Evolutionary conservation across 2,113 vertebrate genomes (phyloP).

Genomic region (Lontra canadensis): DNA sequence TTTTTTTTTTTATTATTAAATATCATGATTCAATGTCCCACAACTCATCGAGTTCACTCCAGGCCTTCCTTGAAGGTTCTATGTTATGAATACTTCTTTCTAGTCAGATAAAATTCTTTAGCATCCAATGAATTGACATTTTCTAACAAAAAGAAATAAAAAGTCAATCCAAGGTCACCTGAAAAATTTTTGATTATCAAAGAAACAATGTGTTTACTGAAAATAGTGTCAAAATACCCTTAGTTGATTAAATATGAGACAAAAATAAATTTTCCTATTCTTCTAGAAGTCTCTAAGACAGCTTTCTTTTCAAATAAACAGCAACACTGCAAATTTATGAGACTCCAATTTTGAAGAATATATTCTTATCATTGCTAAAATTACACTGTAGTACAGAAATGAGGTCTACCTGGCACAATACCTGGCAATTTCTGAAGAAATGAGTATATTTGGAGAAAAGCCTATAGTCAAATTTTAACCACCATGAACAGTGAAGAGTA

Average conservation of each 20-base stretch:
- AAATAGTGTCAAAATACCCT: constrained; percentile 37
- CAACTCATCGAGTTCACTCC: not conserved
- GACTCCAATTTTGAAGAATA: not conserved
- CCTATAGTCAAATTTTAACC: constrained; percentile 15
- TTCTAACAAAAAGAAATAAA: constrained; percentile 34
- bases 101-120: constrained; percentile 59
- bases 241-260: not conserved
- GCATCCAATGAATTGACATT: constrained; percentile 9
- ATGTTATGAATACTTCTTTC: constrained; percentile 41
- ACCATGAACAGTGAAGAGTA: constrained; percentile 11
- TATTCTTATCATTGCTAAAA: constrained; percentile 34
- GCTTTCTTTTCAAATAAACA: constrained; percentile 8
- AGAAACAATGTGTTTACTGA: constrained; percentile 33
- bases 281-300: constrained; percentile 13
- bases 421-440: constrained; percentile 9
- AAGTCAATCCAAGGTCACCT: constrained; percentile 52
- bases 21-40: not conserved
- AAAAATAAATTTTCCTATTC: constrained; percentile 1
- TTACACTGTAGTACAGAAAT: not conserved
- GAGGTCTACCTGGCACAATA: not conserved
- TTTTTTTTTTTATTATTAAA: not conserved
- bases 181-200: constrained; percentile 37
- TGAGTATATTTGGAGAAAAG: not conserved
- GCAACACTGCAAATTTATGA: not conserved
- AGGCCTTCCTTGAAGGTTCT: not conserved